Percentiles rank a stretch among this genome's conserved stretches.
Evolutionary conservation across 2,888 invertebrate species (phyloP).

Genomic region (Sphaerophoria rueppellii): DNA sequence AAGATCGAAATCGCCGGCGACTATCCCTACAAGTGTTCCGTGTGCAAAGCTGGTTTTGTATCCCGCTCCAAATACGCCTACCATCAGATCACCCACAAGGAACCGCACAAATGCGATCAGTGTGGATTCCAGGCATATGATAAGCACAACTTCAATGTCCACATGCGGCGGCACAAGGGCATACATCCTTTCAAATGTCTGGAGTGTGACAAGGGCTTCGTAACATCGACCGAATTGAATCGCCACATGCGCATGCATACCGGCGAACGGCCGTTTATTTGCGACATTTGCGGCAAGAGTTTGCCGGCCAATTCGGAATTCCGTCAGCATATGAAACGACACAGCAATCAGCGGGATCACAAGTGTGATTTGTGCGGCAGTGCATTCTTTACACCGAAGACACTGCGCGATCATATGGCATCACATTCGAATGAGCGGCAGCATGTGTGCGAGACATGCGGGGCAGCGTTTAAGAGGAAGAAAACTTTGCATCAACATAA

Average conservation of each 20-base stretch:
- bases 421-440: conserved; percentile 57
- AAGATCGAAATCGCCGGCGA: conserved; percentile 55
- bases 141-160: conserved; percentile 60
- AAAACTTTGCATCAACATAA: conserved; percentile 57
- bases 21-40: conserved; percentile 60
- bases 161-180: conserved; percentile 65
- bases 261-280: conserved; percentile 53
- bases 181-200: conserved; percentile 50
- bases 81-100: conserved; percentile 64
- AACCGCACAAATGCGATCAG: conserved; percentile 57
- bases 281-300: conserved; percentile 53
- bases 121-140: conserved; percentile 60
- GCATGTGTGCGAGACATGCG: conserved; percentile 61
- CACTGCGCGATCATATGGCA: conserved; percentile 55
- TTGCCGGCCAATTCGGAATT: conserved; percentile 36
- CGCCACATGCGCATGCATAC: conserved; percentile 58
- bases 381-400: conserved; percentile 52
- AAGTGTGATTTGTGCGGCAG: conserved; percentile 54
- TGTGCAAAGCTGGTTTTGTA: conserved; percentile 62
- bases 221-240: conserved; percentile 57
- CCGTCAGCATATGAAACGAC: conserved; percentile 58
- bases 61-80: conserved; percentile 61
- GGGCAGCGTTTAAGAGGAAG: conserved; percentile 58
- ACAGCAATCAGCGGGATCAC: conserved; percentile 59
- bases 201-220: conserved; percentile 58